Evolutionary conservation across 2,113 vertebrate genomes (phyloP), one percentile per base, ranked within the genome.

Genomic region (Rhynchomys soricoides): DNA sequence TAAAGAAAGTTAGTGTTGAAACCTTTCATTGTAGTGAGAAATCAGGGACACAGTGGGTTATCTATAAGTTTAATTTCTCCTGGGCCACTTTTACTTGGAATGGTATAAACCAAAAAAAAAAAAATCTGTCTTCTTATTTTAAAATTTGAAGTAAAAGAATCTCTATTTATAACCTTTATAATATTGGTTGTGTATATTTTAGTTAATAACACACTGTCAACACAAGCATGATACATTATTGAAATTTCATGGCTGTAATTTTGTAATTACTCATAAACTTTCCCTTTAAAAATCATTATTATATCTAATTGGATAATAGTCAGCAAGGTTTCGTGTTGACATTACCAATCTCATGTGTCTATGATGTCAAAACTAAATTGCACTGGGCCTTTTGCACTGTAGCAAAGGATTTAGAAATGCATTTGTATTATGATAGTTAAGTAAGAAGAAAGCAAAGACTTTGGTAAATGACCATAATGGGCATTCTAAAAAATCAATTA

Each of bases 131-230:
- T 59, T 59, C 6, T 81, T 22, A 2, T 77, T 50, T 57, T 21
- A 15, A 92, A 97, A 89, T 98, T 98, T 97, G 94, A 98, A 98
- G 94, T 98, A 96, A 97, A 97, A 97, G 93, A 96, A 96, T 89
- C 95, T 97, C 97, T 96, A 97, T 87, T 89, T 90, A 50, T 10
- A 64, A 37, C 82, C 37, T 93, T 57, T 73, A 29, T 0, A 83
- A 66, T 45, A 64, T 48, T 1, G 24, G 82, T 45, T 91, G 15
- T 64, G 29, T 4, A 24, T 68, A 71, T 22, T 13, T 48, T 43
- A 92, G 62, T 43, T 66, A 85, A 34, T 59, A 85, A 37, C 40
- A 66, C 24, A 50, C 1, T 45, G 48, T 79, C 62, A 57, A 43
- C 29, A 73, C 13, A 96, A 81, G 78, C 29, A 62, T 4, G 86